Evolutionary conservation across 2,888 invertebrate genomes (phyloP), one percentile per base, ranked within the genome.

Genomic region (Cryptocephalus primarius): DNA sequence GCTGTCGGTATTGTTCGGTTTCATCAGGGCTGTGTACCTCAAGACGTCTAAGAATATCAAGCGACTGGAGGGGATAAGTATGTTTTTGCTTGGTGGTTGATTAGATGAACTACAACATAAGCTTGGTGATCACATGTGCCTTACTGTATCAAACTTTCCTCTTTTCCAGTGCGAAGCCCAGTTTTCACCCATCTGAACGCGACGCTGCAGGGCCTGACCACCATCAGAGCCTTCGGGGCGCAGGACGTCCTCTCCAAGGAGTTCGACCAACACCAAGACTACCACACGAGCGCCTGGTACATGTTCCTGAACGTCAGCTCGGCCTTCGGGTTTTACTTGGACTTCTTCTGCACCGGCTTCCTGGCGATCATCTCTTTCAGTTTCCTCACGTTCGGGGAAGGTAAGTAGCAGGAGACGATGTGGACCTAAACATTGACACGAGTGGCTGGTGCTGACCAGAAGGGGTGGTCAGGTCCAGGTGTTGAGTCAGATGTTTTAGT

Each of bases 141-240:
- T n/a, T n/a, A n/a, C n/a, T n/a, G 34, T 34, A 34, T 9, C 22
- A 22, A 22, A 22, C 22, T 22, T 22, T 22, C 6, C 22, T 32
- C 33, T 34, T 41, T 56, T 64, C 43, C 71, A 88, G 88, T 85
- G 50, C 77, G 86, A 47, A 87, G 87, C 59, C 90, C 90, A 1
- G 83, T 90, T 0, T 88, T 86, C 64, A 78, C 85, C 1, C 88
- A 89, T 65, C 70, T 90, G 32, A 85, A 81, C 60, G 82, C 87
- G 4, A 81, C 85, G 0, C 72, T 90, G 4, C 77, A 83, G 55
- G 90, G 90, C 0, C 67, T 90, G 14, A 78, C 84, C 1, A 87
- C 88, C 1, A 84, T 91, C 39, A 72, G 90, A 44, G 85, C 88
- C 1, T 85, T 82, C 58, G 75, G 77, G 4, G 82, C 82, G 0